Evolutionary conservation across 23 tunicate species (phyloP).

Genomic region (Aplidium turbinatum): DNA sequence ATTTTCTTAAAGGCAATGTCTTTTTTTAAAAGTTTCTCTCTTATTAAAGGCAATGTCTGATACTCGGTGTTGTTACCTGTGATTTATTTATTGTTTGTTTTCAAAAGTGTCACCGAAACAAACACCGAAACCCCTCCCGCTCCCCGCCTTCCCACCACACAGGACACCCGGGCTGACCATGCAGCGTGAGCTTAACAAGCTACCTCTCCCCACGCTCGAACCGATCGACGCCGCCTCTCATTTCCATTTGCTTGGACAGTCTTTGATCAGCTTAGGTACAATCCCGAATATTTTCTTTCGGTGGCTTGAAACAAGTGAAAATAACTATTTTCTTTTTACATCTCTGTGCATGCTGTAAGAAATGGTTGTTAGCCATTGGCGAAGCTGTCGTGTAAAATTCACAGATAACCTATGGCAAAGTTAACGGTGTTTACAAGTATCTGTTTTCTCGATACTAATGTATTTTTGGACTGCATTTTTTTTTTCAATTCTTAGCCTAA

Average conservation of each 20-base stretch:
- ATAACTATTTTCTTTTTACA: too few relatives aligned
- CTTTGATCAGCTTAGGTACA: conserved; percentile 52
- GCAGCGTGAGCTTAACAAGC: conserved; percentile 56
- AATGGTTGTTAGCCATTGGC: neutral
- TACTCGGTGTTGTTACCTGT: too few relatives aligned
- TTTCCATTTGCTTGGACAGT: conserved; percentile 67
- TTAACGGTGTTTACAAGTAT: too few relatives aligned
- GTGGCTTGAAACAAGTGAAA: too few relatives aligned
- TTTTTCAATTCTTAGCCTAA: too few relatives aligned
- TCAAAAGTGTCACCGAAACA: conserved; percentile 8
- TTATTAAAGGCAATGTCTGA: too few relatives aligned
- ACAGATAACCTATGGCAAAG: neutral
- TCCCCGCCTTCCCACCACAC: conserved; percentile 43
- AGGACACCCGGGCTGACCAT: conserved; percentile 69
- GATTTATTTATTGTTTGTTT: neutral
- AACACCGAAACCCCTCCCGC: neutral
- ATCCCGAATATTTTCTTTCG: too few relatives aligned
- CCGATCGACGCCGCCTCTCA: conserved; percentile 89
- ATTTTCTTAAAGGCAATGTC: too few relatives aligned
- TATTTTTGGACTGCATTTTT: too few relatives aligned
- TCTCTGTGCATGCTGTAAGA: neutral
- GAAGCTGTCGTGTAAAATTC: neutral
- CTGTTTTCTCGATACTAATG: too few relatives aligned
- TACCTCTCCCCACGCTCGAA: conserved; percentile 63
- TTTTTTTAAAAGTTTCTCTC: too few relatives aligned